phyloP scores from a whole-genome alignment of 2,113 vertebrate species.

The Condylura cristata region DNA sequence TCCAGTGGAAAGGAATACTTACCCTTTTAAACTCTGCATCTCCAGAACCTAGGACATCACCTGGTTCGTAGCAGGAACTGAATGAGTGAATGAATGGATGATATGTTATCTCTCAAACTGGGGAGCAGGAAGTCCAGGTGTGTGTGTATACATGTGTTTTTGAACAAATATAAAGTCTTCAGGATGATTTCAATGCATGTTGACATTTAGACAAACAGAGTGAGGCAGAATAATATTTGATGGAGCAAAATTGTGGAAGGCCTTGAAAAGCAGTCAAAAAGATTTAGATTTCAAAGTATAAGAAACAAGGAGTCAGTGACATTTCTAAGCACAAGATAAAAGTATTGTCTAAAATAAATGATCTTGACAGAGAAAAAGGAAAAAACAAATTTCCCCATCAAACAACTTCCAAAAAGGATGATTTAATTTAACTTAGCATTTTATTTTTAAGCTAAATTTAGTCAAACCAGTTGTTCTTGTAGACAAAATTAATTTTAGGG shows the following conservation, averaged over 20 bases:
- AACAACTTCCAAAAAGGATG: background rate
- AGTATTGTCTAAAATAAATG: conserved; percentile 54
- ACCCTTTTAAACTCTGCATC: background rate
- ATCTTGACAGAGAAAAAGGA: conserved; percentile 40
- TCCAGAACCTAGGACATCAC: background rate
- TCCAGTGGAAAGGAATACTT: background rate
- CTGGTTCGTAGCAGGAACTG: background rate
- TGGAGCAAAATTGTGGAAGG: conserved; percentile 11
- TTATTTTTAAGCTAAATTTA: conserved; percentile 64
- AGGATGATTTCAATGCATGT: conserved; percentile 12
- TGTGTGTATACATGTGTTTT: background rate
- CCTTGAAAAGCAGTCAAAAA: conserved; percentile 41
- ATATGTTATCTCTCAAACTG: background rate
- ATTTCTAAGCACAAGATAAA: conserved; percentile 57
- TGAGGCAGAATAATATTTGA: background rate
- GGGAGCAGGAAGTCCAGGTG: background rate
- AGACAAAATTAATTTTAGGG: background rate
- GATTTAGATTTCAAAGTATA: conserved; percentile 28
- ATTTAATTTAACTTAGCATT: conserved; percentile 23
- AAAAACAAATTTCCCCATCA: conserved; percentile 51
- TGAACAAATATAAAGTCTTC: background rate
- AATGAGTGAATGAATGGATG: background rate
- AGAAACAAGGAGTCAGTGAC: background rate
- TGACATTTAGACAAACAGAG: background rate
- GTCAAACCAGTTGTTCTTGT: conserved; percentile 15